phyloP scores from a whole-genome alignment of 2,888 invertebrate genomes.

The Spatulosminthurus flaviceps region DNA sequence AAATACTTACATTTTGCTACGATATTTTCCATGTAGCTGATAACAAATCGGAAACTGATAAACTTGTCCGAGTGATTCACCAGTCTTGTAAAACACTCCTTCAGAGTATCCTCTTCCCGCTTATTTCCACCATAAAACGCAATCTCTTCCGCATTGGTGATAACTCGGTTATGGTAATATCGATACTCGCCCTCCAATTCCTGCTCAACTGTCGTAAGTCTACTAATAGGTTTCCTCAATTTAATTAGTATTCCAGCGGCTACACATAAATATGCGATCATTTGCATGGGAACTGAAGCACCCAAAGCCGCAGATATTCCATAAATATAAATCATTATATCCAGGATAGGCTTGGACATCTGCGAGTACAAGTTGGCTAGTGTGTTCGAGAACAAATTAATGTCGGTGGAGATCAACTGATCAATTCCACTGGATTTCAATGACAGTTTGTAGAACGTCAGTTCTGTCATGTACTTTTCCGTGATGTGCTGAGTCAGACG shows the following conservation, averaged over 20 bases:
- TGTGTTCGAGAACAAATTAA: constrained; percentile 96
- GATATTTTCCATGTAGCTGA: constrained; percentile 96
- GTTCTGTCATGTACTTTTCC: constrained; percentile 90
- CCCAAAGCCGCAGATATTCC: constrained; percentile 87
- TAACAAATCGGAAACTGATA: constrained; percentile 78
- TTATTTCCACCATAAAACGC: constrained; percentile 72
- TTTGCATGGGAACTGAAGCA: constrained; percentile 83
- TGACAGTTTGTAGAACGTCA: constrained; percentile 96
- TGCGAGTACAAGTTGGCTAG: constrained; percentile 96
- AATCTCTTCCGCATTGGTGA: constrained; percentile 96
- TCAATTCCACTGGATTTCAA: constrained; percentile 90
- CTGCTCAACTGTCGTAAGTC: constrained; percentile 92
- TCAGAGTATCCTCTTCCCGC: constrained; percentile 85
- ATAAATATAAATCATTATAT: constrained; percentile 93
- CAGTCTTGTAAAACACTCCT: constrained; percentile 89
- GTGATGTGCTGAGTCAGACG: constrained; percentile 88
- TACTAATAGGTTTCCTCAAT: constrained; percentile 85
- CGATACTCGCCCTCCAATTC: constrained; percentile 98
- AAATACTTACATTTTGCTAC: constrained; percentile 93
- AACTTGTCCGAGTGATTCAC: constrained; percentile 64
- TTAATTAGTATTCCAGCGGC: constrained; percentile 89
- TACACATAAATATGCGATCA: constrained; percentile 86
- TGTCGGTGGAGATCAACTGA: constrained; percentile 93
- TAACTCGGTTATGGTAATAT: constrained; percentile 94
- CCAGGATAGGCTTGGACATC: constrained; percentile 92